These are phyloP conservation scores for Epinotia nisella DNA, from an alignment of 2,888 invertebrate species.

Conservation along the genomic window DNA sequence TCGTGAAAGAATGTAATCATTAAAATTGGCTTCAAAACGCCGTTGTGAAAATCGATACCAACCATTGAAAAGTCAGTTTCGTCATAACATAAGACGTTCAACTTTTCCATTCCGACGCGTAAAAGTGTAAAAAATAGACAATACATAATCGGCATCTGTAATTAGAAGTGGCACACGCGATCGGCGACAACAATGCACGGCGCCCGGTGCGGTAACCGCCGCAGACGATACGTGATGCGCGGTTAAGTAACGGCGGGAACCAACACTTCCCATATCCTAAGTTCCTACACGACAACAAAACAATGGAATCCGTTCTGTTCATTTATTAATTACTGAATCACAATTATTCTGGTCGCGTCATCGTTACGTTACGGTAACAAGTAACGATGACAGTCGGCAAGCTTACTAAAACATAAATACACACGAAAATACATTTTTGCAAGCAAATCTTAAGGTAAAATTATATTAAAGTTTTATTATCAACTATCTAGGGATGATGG, in stretches of 20 bases:
- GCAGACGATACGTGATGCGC: slow-evolving; percentile 5
- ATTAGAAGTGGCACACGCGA: slow-evolving; percentile 69
- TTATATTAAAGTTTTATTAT: slow-evolving; percentile 24
- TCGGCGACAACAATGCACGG: slow-evolving; percentile 50
- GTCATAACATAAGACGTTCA: slow-evolving; percentile 71
- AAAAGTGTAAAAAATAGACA: slow-evolving; percentile 72
- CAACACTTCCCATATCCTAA: slow-evolving; percentile 46
- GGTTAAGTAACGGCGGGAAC: slow-evolving; percentile 42
- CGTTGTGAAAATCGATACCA: slow-evolving; percentile 50
- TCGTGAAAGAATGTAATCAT: slow-evolving; percentile 17
- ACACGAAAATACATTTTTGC: neutral
- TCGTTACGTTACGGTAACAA: slow-evolving; percentile 21
- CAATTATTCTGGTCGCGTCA: slow-evolving; percentile 28
- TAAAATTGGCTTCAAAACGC: slow-evolving; percentile 39
- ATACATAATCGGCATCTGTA: slow-evolving; percentile 69
- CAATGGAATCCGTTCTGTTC: slow-evolving; percentile 26
- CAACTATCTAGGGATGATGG: slow-evolving; percentile 66
- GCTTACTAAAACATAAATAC: slow-evolving; percentile 8
- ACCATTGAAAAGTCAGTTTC: slow-evolving; percentile 57
- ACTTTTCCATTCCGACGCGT: slow-evolving; percentile 76
- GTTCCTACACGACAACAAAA: slow-evolving; percentile 21
- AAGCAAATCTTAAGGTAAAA: slow-evolving; percentile 21
- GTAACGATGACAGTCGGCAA: slow-evolving; percentile 12
- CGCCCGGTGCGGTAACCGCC: slow-evolving; percentile 36
- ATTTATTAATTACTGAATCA: slow-evolving; percentile 42